Conservation (phyloP, 2,888 invertebrate species). For the Oithona nana region DNA sequence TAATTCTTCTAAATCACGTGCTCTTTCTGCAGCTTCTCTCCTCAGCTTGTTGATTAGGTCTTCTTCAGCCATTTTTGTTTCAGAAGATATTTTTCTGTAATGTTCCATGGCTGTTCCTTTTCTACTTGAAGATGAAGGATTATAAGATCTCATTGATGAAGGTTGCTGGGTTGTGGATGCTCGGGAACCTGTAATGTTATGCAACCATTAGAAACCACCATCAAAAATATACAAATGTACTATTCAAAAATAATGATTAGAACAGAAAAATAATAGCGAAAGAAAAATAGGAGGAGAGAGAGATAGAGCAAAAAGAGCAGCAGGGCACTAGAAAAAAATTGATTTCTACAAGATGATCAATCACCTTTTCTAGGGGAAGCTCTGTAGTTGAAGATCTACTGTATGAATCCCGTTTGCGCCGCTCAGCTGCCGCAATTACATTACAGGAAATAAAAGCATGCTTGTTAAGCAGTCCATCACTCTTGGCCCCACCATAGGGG, state of each 20-base stretch:
- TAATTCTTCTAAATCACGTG: neutral
- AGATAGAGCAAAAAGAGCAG: neutral
- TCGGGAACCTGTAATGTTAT: neutral
- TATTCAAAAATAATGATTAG: neutral
- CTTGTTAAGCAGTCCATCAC: slow-evolving; percentile 17
- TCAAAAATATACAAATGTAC: neutral
- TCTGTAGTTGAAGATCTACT: slow-evolving; percentile 1
- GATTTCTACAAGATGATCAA: slow-evolving; percentile 1
- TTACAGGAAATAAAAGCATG: slow-evolving; percentile 15
- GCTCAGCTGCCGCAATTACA: slow-evolving; percentile 17
- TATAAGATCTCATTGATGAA: neutral
- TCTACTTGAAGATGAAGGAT: neutral
- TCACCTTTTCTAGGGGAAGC: slow-evolving; percentile 15
- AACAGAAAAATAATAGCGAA: neutral
- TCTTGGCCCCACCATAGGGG: slow-evolving; percentile 16
- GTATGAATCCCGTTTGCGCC: slow-evolving; percentile 13
- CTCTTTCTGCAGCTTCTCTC: neutral
- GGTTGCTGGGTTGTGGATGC: neutral
- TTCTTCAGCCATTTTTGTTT: neutral
- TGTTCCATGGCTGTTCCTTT: neutral
- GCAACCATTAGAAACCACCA: neutral
- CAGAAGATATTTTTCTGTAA: neutral
- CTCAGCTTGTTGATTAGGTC: slow-evolving; percentile 1
- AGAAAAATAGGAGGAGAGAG: neutral
- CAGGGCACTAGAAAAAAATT: neutral